A percentile compares a stretch with the other conserved stretches of the same genome.
These are phyloP conservation scores for Bergia sp. DNA, from an alignment of 92 coral and sea anemone species.

Conservation along the genomic window DNA sequence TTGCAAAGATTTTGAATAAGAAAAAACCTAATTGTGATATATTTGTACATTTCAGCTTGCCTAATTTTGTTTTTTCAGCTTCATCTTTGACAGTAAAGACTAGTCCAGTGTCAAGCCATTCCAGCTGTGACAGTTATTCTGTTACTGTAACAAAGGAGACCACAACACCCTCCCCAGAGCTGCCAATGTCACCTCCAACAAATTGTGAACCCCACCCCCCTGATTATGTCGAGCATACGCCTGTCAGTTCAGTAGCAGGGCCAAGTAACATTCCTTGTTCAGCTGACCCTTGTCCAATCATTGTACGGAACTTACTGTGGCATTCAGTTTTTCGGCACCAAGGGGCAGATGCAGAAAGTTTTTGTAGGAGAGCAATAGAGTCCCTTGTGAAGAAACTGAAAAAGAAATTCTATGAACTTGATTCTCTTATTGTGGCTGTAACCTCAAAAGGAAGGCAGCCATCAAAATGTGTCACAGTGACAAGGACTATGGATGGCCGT, in stretches of 20 bases:
- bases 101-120: conserved; percentile 43
- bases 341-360: conserved; percentile 91
- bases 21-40: too few relatives aligned
- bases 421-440: conserved; percentile 91
- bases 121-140: conserved; percentile 69
- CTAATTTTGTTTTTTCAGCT: conserved; percentile 51
- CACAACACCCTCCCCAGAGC: conserved; percentile 55
- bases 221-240: conserved; percentile 59
- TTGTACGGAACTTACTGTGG: conserved; percentile 93
- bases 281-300: conserved; percentile 97
- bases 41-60: neutral
- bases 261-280: conserved; percentile 89
- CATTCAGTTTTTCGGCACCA: conserved; percentile 95
- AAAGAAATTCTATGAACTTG: conserved; percentile 93
- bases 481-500: conserved; percentile 98
- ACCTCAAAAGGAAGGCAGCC: conserved; percentile 97
- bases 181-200: conserved; percentile 58
- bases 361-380: conserved; percentile 96
- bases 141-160: conserved; percentile 62
- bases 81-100: conserved; percentile 74
- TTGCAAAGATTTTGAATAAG: neutral
- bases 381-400: conserved; percentile 95
- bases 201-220: conserved; percentile 52
- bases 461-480: conserved; percentile 98
- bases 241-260: conserved; percentile 62